These are phyloP conservation scores for Orussus abietinus DNA, from an alignment of 1,140 invertebrate genomes.

Conservation along the genomic window DNA sequence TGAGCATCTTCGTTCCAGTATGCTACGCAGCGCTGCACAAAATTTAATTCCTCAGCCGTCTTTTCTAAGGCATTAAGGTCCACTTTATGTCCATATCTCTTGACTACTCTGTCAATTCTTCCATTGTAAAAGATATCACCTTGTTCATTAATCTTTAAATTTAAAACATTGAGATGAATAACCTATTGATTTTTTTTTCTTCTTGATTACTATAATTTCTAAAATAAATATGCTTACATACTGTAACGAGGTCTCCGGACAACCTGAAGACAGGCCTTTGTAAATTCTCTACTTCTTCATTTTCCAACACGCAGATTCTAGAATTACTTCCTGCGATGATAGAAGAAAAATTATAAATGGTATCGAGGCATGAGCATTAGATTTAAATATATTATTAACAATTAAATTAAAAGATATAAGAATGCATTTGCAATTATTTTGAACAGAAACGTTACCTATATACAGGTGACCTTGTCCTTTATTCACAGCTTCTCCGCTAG, in stretches of 20 bases:
- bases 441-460: too few relatives aligned
- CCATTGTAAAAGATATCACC: slow-evolving; percentile 62
- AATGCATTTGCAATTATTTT: too few relatives aligned
- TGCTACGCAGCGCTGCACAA: slow-evolving; percentile 52
- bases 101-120: slow-evolving; percentile 65
- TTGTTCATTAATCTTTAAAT: slow-evolving; percentile 42
- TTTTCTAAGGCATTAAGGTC: slow-evolving; percentile 60
- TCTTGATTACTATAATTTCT: too few relatives aligned
- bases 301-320: slow-evolving; percentile 61
- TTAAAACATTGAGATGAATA: slow-evolving; percentile 10
- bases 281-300: slow-evolving; percentile 47
- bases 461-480: too few relatives aligned
- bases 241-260: slow-evolving; percentile 65
- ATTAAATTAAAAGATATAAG: too few relatives aligned
- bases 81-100: slow-evolving; percentile 69
- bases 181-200: slow-evolving; percentile 5
- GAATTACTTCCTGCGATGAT: slow-evolving; percentile 57
- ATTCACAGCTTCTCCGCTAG: too few relatives aligned
- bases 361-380: too few relatives aligned
- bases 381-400: too few relatives aligned
- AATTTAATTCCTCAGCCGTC: slow-evolving; percentile 46
- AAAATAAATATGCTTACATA: slow-evolving; percentile 18
- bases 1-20: slow-evolving; percentile 52
- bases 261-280: slow-evolving; percentile 55
- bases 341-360: slow-evolving; percentile 24